Evolutionary conservation across 2,113 vertebrate species (phyloP).

Genomic region (Amphiprion ocellaris): DNA sequence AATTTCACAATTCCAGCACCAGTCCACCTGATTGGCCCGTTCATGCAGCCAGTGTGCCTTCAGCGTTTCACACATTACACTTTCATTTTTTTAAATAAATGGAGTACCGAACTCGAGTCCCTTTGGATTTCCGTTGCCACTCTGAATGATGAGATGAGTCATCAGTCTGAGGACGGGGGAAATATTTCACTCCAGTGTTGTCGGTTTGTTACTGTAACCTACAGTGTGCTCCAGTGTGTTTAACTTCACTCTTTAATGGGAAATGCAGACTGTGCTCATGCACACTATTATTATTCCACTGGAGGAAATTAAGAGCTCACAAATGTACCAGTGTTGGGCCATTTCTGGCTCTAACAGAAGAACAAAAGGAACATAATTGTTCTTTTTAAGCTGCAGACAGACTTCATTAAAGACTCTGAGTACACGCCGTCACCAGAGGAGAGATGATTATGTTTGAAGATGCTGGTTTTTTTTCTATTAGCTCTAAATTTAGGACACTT

Average conservation of each 20-base stretch:
- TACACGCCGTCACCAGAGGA: not conserved
- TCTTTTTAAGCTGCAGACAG: not conserved
- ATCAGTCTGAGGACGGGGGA: conserved; percentile 31
- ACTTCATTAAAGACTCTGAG: not conserved
- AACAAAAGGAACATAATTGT: not conserved
- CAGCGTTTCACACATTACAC: conserved; percentile 45
- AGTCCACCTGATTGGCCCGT: conserved; percentile 71
- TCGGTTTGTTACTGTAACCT: not conserved
- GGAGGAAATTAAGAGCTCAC: not conserved
- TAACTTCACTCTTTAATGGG: not conserved
- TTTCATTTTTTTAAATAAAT: conserved; percentile 29
- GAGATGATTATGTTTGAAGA: not conserved
- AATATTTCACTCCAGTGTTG: conserved; percentile 24
- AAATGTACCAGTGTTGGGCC: not conserved
- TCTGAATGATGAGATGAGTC: conserved; percentile 50
- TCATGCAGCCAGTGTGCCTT: conserved; percentile 59
- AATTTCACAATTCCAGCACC: conserved; percentile 75
- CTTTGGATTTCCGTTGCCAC: conserved; percentile 29
- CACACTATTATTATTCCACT: not conserved
- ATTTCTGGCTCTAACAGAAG: not conserved
- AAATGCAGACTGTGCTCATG: conserved; percentile 16
- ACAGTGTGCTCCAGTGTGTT: not conserved
- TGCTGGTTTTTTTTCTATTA: not conserved
- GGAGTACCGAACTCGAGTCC: conserved; percentile 1
- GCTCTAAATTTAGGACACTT: not conserved